phyloP scores from a whole-genome alignment of 2,888 invertebrate genomes.

The Drosophila paramelanica region DNA sequence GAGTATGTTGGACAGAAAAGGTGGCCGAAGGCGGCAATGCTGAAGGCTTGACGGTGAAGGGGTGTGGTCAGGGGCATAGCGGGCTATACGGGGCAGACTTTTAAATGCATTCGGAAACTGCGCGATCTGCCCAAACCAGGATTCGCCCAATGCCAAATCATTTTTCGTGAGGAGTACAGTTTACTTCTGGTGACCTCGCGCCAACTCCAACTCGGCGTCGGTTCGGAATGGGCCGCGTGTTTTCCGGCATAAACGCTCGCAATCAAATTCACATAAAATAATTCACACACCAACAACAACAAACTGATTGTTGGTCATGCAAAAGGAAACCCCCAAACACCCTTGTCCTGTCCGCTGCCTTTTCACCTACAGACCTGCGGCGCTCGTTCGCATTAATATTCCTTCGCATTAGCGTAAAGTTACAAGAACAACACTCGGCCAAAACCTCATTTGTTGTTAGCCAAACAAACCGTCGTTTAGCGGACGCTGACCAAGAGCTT shows the following conservation, averaged over 20 bases:
- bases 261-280: slow-evolving; percentile 80
- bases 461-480: slow-evolving; percentile 75
- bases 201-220: slow-evolving; percentile 25
- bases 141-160: slow-evolving; percentile 39
- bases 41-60: background rate
- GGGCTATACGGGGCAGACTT: slow-evolving; percentile 16
- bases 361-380: background rate
- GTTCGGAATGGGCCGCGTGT: slow-evolving; percentile 55
- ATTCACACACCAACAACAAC: slow-evolving; percentile 70
- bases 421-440: slow-evolving; percentile 38
- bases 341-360: background rate
- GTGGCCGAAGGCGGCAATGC: background rate
- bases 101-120: slow-evolving; percentile 68
- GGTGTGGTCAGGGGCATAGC: background rate
- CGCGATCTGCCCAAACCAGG: slow-evolving; percentile 14
- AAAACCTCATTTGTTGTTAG: slow-evolving; percentile 48
- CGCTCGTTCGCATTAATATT: slow-evolving; percentile 39
- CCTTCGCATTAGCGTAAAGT: slow-evolving; percentile 55
- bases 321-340: slow-evolving; percentile 24
- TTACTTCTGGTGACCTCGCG: slow-evolving; percentile 7
- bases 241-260: slow-evolving; percentile 78
- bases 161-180: slow-evolving; percentile 25
- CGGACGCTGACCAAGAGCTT: slow-evolving; percentile 41
- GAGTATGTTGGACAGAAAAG: slow-evolving; percentile 21
- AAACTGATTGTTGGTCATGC: slow-evolving; percentile 75